phyloP scores from a whole-genome alignment of 1,140 invertebrate species.

The Drosophila azteca region DNA sequence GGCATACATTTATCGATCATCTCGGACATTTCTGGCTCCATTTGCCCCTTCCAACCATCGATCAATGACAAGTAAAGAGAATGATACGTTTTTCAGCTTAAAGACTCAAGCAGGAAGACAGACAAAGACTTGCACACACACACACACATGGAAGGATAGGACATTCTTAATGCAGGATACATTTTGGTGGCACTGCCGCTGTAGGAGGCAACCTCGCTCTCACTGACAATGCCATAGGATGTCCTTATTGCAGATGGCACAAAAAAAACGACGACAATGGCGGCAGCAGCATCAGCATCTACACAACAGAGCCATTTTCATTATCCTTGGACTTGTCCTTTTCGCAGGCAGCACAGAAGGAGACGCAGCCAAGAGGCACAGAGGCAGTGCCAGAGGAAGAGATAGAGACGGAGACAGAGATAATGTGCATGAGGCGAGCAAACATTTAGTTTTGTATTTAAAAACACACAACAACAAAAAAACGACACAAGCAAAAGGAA shows the following conservation, averaged over 20 bases:
- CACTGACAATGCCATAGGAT: conserved; percentile 17
- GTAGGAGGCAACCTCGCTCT: conserved; percentile 35
- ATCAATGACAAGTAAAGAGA: conserved; percentile 24
- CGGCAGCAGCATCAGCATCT: conserved; percentile 33
- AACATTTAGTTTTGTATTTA: conserved; percentile 73
- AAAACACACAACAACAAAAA: conserved; percentile 24
- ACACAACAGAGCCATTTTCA: conserved; percentile 62
- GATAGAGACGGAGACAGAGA: conserved; percentile 35
- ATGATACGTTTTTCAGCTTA: conserved; percentile 34
- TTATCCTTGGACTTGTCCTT: conserved; percentile 72
- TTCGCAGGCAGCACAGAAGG: conserved; percentile 32
- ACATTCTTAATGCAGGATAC: conserved; percentile 28
- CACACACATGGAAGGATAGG: conserved; percentile 9
- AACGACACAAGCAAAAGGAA: conserved; percentile 9
- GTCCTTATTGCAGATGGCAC: conserved; percentile 28
- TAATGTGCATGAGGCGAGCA: conserved; percentile 38
- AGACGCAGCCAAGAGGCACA: conserved; percentile 23
- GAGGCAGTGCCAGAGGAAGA: conserved; percentile 35
- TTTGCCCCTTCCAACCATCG: conserved; percentile 14
- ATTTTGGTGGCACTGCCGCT: conserved; percentile 29
- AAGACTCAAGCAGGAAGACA: conserved; percentile 24
- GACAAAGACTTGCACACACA: not conserved
- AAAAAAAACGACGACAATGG: conserved; percentile 48
- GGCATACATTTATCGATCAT: no score
- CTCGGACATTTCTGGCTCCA: not conserved